Conservation (phyloP, 2,113 vertebrate genomes). For the Sciurus niger region DNA sequence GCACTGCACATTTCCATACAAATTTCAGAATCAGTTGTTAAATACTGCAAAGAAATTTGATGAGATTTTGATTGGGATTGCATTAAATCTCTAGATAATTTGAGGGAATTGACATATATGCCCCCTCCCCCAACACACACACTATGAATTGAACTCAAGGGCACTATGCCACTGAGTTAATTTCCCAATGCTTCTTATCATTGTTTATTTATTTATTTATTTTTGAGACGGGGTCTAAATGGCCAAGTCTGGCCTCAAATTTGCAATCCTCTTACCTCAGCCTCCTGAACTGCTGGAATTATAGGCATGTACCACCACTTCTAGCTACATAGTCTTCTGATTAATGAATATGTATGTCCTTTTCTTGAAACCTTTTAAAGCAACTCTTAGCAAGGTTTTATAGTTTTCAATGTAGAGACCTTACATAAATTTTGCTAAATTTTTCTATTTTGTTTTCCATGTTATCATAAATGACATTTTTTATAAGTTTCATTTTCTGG, state of each 20-base stretch:
- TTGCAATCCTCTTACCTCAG: too few species aligned
- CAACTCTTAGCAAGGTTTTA: too few species aligned
- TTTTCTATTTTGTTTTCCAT: neutral
- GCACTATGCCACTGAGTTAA: too few species aligned
- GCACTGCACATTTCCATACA: neutral
- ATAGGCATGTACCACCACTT: too few species aligned
- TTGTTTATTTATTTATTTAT: too few species aligned
- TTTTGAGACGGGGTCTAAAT: too few species aligned
- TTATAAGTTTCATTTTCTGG: neutral
- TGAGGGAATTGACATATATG: too few species aligned
- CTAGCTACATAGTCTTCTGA: neutral
- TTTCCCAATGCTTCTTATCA: too few species aligned
- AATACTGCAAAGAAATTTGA: neutral
- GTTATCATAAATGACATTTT: neutral
- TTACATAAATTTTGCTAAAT: neutral
- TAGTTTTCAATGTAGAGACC: neutral
- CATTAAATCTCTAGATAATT: neutral
- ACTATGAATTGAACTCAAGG: too few species aligned
- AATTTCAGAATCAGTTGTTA: neutral
- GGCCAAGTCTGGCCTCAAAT: too few species aligned
- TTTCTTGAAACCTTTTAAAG: neutral
- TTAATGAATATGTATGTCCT: neutral
- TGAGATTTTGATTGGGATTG: neutral
- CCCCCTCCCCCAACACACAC: too few species aligned
- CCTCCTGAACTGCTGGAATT: too few species aligned